Percentiles rank a stretch among this genome's conserved stretches.
Conservation (phyloP, 2,113 vertebrate genomes). For the Ammospiza caudacuta region DNA sequence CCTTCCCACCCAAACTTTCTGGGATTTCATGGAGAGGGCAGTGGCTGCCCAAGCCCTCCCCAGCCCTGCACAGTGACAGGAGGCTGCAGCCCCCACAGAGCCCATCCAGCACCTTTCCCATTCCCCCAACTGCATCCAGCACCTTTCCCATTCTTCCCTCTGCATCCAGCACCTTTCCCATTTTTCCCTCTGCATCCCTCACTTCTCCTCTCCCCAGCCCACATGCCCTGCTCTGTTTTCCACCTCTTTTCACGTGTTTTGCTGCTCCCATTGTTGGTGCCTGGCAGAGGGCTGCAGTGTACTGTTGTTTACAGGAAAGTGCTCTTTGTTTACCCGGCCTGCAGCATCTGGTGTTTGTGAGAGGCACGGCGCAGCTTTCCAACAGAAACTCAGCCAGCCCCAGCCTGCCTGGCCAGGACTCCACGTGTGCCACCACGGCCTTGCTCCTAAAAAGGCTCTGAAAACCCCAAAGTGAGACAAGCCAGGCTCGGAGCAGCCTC, state of each 20-base stretch:
- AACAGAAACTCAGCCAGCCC: not conserved
- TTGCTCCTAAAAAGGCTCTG: not conserved
- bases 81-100: not conserved
- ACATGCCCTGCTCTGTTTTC: not conserved
- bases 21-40: not conserved
- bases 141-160: not conserved
- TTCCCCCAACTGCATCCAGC: too few species aligned
- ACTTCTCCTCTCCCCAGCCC: accelerated
- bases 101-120: not conserved
- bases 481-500: not conserved
- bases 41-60: not conserved
- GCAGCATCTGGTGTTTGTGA: conserved; percentile 58
- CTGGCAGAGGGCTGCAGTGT: conserved; percentile 3
- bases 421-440: not conserved
- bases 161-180: not conserved
- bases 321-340: conserved; percentile 44
- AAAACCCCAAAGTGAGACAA: not conserved
- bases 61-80: not conserved
- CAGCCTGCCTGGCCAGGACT: not conserved
- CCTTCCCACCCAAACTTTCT: not conserved
- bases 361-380: not conserved
- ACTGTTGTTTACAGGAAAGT: conserved; percentile 64
- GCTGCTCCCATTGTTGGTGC: not conserved
- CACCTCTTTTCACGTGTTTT: not conserved
- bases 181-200: not conserved